phyloP scores from a whole-genome alignment of 1,140 invertebrate genomes.

The Neuroterus valhalla region DNA sequence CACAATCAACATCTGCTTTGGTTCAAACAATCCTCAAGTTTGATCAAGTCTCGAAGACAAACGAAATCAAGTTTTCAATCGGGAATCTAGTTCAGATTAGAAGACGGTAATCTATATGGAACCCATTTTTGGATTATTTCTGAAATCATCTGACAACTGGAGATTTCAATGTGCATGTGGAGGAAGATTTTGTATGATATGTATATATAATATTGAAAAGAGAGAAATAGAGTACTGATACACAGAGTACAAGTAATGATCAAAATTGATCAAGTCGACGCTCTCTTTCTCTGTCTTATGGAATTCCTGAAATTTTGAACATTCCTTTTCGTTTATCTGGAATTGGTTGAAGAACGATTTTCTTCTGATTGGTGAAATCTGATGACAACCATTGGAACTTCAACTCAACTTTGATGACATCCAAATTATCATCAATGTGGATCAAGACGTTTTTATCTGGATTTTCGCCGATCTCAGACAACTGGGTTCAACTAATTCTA shows the following conservation, averaged over 20 bases:
- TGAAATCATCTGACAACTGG: no score
- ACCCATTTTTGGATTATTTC: no score
- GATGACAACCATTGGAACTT: constrained; percentile 5
- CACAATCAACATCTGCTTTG: no score
- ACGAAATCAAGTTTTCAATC: neutral
- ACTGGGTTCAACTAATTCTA: neutral
- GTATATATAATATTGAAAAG: constrained; percentile 33
- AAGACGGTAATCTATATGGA: no score
- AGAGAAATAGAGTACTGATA: constrained; percentile 61
- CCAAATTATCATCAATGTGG: constrained; percentile 44
- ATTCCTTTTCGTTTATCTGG: no score
- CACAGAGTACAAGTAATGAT: constrained; percentile 57
- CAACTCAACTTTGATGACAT: constrained; percentile 42
- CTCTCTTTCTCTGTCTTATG: constrained; percentile 28
- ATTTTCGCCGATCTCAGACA: constrained; percentile 36
- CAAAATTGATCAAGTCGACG: neutral
- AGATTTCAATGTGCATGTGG: no score
- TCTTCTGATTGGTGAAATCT: no score
- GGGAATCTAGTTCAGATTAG: neutral
- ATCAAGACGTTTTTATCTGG: neutral
- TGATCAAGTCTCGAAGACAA: no score
- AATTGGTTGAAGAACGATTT: no score
- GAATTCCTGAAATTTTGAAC: no score
- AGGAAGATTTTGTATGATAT: constrained; percentile 3
- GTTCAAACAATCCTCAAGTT: no score